A percentile compares a stretch with the other conserved stretches of the same genome.
Conservation (phyloP, 2,888 invertebrate genomes). For the Idaea straminata region DNA sequence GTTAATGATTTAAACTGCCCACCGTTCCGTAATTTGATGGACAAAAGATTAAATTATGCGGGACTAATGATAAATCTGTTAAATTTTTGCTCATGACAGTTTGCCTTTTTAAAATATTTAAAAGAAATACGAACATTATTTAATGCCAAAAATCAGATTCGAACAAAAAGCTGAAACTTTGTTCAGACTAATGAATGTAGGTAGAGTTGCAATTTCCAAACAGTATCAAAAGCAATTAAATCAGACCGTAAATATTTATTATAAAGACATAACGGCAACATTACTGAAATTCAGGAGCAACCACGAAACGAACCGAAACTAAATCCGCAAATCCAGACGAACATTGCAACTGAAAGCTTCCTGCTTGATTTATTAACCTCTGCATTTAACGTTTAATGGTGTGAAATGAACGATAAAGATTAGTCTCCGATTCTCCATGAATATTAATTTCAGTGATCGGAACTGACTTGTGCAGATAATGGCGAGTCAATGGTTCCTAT, state of each 20-base stretch:
- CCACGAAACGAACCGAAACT: conserved; percentile 10
- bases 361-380: conserved; percentile 51
- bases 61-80: conserved; percentile 19
- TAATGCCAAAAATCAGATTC: not conserved
- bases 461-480: conserved; percentile 42
- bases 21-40: conserved; percentile 38
- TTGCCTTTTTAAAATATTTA: conserved; percentile 10
- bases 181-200: not conserved
- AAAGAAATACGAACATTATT: not conserved
- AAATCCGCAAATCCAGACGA: conserved; percentile 20
- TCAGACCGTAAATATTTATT: too few species aligned
- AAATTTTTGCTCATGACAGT: conserved; percentile 15
- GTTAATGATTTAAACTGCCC: conserved; percentile 57
- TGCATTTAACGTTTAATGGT: conserved; percentile 52
- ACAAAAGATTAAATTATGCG: conserved; percentile 24
- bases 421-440: conserved; percentile 46
- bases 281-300: not conserved
- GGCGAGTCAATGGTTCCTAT: conserved; percentile 35
- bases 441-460: conserved; percentile 48
- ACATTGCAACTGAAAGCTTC: conserved; percentile 35
- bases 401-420: conserved; percentile 58
- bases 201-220: too few species aligned
- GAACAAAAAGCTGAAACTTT: not conserved
- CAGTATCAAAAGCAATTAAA: too few species aligned
- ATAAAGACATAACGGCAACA: too few species aligned